A percentile compares a stretch with the other conserved stretches of the same genome.
phyloP scores from a whole-genome alignment of 2,797 vertebrate genomes.

The Picus viridis region DNA sequence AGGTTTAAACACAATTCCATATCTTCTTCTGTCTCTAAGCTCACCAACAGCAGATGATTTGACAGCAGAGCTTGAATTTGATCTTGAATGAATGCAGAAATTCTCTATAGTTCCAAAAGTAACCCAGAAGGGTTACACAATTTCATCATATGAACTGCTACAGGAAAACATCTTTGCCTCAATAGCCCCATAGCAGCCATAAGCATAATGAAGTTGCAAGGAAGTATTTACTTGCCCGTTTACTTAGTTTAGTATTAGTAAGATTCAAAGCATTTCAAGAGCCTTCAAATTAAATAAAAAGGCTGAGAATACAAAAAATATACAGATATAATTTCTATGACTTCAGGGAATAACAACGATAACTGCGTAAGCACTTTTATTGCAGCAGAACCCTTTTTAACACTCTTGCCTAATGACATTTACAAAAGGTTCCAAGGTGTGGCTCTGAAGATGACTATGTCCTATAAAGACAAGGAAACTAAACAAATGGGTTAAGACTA shows the following conservation, averaged over 20 bases:
- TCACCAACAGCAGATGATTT: background rate
- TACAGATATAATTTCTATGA: background rate
- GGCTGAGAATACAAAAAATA: background rate
- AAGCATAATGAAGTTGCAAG: background rate
- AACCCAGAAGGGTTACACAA: background rate
- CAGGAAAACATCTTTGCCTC: background rate
- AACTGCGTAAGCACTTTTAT: background rate
- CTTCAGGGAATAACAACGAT: background rate
- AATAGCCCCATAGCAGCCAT: background rate
- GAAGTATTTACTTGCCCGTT: background rate
- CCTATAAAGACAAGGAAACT: conserved; percentile 8
- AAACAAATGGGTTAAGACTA: background rate
- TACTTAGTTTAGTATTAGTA: background rate
- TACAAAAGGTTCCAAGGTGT: background rate
- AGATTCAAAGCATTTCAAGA: background rate
- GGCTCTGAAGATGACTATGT: background rate
- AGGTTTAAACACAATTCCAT: background rate
- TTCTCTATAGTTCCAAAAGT: background rate
- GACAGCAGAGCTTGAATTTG: background rate
- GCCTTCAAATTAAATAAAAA: background rate
- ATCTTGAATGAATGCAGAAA: background rate
- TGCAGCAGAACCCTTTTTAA: background rate
- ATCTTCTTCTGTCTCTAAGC: background rate
- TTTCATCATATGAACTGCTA: background rate
- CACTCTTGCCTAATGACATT: background rate